These are phyloP conservation scores for Platorchestia sp. DNA, from an alignment of 1,140 invertebrate genomes.

Conservation along the genomic window DNA sequence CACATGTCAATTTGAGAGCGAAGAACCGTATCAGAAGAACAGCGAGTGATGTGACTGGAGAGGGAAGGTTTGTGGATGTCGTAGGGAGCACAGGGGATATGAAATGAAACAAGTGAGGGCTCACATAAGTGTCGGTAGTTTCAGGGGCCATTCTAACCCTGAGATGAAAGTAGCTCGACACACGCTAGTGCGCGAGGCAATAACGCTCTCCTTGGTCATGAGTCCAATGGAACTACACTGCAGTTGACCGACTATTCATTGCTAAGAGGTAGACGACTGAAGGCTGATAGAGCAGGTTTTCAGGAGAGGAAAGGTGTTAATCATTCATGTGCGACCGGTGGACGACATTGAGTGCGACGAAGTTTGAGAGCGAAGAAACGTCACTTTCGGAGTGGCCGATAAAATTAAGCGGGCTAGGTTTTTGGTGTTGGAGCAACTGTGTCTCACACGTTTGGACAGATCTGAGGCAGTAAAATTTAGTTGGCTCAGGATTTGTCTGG, in stretches of 20 bases:
- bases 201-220: background rate
- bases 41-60: background rate
- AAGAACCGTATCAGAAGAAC: background rate
- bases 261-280: background rate
- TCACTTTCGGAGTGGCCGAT: background rate
- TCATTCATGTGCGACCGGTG: background rate
- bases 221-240: background rate
- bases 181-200: background rate
- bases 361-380: conserved; percentile 7
- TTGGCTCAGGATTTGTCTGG: background rate
- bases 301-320: conserved; percentile 1
- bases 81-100: too few species aligned
- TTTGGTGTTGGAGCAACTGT: background rate
- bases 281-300: background rate
- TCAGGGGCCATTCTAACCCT: background rate
- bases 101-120: too few species aligned
- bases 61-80: background rate
- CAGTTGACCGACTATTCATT: background rate
- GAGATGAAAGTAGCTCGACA: background rate
- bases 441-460: background rate
- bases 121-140: background rate
- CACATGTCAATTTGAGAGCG: background rate
- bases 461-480: conserved; percentile 24
- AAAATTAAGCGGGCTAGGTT: background rate
- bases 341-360: background rate